Evolutionary conservation across 2,113 vertebrate genomes (phyloP), one percentile per base, ranked within the genome.

Genomic region (Alethe castanea): DNA sequence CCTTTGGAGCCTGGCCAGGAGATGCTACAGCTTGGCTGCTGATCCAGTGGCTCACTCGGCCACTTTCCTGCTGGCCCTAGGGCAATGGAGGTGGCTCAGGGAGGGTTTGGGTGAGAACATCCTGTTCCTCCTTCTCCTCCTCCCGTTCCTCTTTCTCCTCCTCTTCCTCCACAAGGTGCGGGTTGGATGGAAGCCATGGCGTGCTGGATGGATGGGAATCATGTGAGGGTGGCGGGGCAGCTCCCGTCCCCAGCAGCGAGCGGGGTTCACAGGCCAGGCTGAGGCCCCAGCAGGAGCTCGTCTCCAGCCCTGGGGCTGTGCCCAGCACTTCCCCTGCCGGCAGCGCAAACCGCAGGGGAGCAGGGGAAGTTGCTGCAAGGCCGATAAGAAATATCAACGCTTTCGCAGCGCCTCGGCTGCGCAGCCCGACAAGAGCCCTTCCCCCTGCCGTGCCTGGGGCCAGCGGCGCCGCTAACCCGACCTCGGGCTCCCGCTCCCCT

Each of bases 301-400:
- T 57, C 77, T 54, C 69, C 53, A 70, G 24, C 22, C 11, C 12
- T 1, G 2, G 28, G 84, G 76, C 67, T 2, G 14, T 62, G 88
- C 42, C 65, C 79, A 69, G 94, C 87, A 94, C 96, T 96, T 94
- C 95, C 95, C 84, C 96, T 90, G 74, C 26, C 6, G 11, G 35
- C 94, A 95, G 95, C 16, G 19, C 89, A 67, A 81, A 95, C 95
- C 95, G 48, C 89, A 97, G 95, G 78, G 80, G 9, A 92, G 95
- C 79, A 96, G 96, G 96, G 96, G 96, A 97, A 96, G 96, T 96
- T 92, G 95, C 96, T 97, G 96, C 90, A 71, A 66, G 72, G 76
- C 28, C 3, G 97, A 97, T 97, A 97, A 97, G 94, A 92, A 96
- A 71, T 97, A 97, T 97, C 96, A 96, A 94, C 31, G 67, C 81